Base-by-base conservation (phyloP, 2,797 vertebrate species). In the Australoheros facetus region DNA sequence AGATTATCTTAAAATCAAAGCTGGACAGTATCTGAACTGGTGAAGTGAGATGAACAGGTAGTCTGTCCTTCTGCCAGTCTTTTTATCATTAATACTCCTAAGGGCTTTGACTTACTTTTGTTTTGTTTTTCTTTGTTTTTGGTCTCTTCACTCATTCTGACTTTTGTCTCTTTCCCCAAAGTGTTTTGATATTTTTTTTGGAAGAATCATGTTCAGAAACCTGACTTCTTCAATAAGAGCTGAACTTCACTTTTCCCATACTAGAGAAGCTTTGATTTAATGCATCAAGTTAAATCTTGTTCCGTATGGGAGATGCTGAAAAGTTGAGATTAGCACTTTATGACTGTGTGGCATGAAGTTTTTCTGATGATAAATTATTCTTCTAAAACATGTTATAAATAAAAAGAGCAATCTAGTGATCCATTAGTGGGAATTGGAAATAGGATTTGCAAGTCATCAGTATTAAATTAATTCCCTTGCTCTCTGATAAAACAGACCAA, bases 1-100 rank as follows among this genome's bases (percentile, higher is more conserved):
- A 92, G 90, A 93, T 95, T 92, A 94, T 95, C 93, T 71, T 78
- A 84, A 82, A 90, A 90, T 91, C 88, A 89, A 92, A 93, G 85
- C 58, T 71, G 81, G 45, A 57, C 58, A 73, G 34, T 86, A 85
- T 87, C 85, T 93, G 79, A 90, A 91, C 81, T 59, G 75, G 62
- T 85, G 85, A 90, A 90, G 90, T 34, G 3, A 45, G 64, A 87
- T 72, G 78, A 82, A 86, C 82, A 85, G 71, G 23, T 74, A 62
- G 56, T 58, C 71, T 56, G 75, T 85, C 56, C 72, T 78, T 74
- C 48, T 39, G 42, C 55, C 26, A 32, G 53, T 74, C n/a, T 71
- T 77, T 45, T 81, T 81, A 77, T 70, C 56, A 75, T 56, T 37
- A 53, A 10, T 32, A 4, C 23, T 53, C 3, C 56, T 56, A 32